phyloP scores from a whole-genome alignment of 2,888 invertebrate genomes.

The Cheilosia soror region DNA sequence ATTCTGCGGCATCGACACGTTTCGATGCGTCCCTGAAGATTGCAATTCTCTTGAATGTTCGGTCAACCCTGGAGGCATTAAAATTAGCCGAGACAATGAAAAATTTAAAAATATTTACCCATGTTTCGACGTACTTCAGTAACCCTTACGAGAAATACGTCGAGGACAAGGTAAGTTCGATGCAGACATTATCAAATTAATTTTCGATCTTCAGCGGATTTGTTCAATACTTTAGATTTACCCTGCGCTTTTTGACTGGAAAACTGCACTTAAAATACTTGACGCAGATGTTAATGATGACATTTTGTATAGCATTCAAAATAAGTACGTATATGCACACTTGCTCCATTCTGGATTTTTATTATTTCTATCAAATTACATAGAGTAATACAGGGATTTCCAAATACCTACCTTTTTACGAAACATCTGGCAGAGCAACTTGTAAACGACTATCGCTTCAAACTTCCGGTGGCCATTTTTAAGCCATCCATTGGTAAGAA shows the following conservation, averaged over 20 bases:
- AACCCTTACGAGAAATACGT: slow-evolving; percentile 90
- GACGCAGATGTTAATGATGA: slow-evolving; percentile 75
- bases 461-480: slow-evolving; percentile 90
- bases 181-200: background rate
- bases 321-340: slow-evolving; percentile 77
- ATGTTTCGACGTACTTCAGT: slow-evolving; percentile 94
- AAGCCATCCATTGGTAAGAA: slow-evolving; percentile 92
- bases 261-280: slow-evolving; percentile 77
- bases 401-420: slow-evolving; percentile 96
- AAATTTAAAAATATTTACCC: slow-evolving; percentile 86
- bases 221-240: slow-evolving; percentile 77
- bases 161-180: slow-evolving; percentile 86
- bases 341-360: too few relatives aligned
- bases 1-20: slow-evolving; percentile 91
- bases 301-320: slow-evolving; percentile 77
- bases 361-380: background rate
- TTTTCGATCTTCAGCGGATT: background rate
- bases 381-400: slow-evolving; percentile 83
- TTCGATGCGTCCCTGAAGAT: slow-evolving; percentile 91
- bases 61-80: slow-evolving; percentile 87
- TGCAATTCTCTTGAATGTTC: slow-evolving; percentile 87
- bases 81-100: slow-evolving; percentile 86
- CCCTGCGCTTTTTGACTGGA: slow-evolving; percentile 80
- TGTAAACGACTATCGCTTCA: slow-evolving; percentile 87
- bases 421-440: slow-evolving; percentile 94